Percentiles rank a stretch among this genome's conserved stretches.
Conservation (phyloP, 2,797 vertebrate genomes). For the Arnoldichthys spilopterus region DNA sequence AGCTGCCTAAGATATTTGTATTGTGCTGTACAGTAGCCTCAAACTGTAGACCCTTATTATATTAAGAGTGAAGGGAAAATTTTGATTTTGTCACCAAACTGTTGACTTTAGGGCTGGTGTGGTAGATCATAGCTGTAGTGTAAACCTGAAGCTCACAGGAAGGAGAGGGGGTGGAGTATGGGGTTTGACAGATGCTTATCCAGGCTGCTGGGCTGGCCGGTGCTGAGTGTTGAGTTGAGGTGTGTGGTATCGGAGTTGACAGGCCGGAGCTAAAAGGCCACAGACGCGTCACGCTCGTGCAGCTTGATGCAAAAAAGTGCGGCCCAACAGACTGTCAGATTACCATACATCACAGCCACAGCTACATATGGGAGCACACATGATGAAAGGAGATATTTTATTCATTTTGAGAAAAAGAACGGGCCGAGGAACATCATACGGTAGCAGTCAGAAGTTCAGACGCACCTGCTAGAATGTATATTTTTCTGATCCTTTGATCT, state of each 20-base stretch:
- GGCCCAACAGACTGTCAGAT: constrained; percentile 1
- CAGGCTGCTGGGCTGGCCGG: not conserved
- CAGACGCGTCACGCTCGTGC: not conserved
- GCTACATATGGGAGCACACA: constrained; percentile 6
- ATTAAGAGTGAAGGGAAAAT: too few species aligned
- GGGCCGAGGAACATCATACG: not conserved
- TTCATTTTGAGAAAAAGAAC: constrained; percentile 1
- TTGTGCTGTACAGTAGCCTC: too few species aligned
- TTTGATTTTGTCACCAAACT: not conserved
- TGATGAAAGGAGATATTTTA: constrained; percentile 31
- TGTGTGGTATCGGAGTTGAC: constrained; percentile 14
- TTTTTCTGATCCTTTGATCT: not conserved
- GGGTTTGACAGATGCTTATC: not conserved
- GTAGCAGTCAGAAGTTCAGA: not conserved
- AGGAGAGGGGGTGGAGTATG: not conserved
- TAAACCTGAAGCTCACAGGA: not conserved
- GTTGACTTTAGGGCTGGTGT: not conserved
- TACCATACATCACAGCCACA: constrained; percentile 20
- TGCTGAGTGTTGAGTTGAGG: constrained; percentile 19
- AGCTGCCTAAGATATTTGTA: too few species aligned
- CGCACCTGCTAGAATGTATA: not conserved
- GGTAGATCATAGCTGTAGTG: not conserved
- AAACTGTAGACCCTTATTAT: not conserved
- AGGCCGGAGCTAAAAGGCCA: constrained; percentile 29
- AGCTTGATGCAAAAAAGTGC: constrained; percentile 15